These are phyloP conservation scores for Pemphredon lugubris DNA, from an alignment of 2,888 invertebrate species.

Conservation along the genomic window DNA sequence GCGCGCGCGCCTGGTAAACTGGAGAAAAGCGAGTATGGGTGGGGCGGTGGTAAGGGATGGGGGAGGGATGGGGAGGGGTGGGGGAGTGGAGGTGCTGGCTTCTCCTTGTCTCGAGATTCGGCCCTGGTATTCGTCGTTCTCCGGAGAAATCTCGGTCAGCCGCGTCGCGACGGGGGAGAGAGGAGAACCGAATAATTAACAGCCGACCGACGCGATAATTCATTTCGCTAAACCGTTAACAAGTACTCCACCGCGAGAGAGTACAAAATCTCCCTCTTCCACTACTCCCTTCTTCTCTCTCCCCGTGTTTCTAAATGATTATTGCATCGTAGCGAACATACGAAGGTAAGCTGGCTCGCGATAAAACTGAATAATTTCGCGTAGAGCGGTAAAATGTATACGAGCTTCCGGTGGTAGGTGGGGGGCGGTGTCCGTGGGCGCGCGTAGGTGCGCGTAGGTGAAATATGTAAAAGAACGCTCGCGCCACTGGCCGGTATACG, in stretches of 20 bases:
- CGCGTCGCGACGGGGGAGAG: neutral
- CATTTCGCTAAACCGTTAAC: neutral
- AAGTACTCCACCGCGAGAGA: no score
- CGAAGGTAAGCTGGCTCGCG: neutral
- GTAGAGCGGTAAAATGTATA: neutral
- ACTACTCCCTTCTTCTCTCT: neutral
- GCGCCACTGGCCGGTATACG: neutral
- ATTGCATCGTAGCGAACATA: neutral
- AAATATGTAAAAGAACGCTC: conserved; percentile 21
- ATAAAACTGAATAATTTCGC: conserved; percentile 24
- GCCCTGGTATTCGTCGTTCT: no score
- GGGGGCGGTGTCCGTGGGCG: no score
- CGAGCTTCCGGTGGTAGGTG: no score
- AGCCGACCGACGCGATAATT: neutral
- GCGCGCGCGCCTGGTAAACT: neutral
- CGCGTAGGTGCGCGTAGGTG: neutral
- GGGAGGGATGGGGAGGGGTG: no score
- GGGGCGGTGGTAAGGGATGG: no score
- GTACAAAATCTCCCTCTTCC: neutral
- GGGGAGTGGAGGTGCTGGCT: no score
- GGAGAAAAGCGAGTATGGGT: no score
- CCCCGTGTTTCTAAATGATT: neutral
- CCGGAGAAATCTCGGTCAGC: conserved; percentile 4
- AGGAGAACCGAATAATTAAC: neutral
- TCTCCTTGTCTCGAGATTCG: neutral